A percentile compares a stretch with the other conserved stretches of the same genome.
These are phyloP conservation scores for Phodopus roborovskii DNA, from an alignment of 2,113 vertebrate species.

Conservation along the genomic window DNA sequence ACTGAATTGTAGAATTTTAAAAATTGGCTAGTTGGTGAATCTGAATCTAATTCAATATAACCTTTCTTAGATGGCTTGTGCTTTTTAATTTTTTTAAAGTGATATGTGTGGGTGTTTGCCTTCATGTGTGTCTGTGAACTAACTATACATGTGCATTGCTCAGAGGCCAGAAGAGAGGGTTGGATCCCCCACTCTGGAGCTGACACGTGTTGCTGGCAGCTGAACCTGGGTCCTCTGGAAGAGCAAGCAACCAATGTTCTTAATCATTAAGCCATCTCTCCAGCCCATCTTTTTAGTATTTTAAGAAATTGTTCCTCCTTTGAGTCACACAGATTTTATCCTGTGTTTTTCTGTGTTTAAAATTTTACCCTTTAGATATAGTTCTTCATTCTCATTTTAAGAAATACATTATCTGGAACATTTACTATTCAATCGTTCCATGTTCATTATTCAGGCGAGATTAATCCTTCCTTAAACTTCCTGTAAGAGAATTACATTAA, in stretches of 20 bases:
- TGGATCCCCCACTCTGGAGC: neutral
- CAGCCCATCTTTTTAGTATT: neutral
- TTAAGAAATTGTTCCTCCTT: conserved; percentile 9
- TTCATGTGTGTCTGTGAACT: neutral
- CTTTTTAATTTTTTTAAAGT: neutral
- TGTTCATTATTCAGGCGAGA: conserved; percentile 49
- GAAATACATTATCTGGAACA: neutral
- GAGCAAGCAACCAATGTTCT: neutral
- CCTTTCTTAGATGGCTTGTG: neutral
- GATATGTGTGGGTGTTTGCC: neutral
- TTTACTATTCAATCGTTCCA: conserved; percentile 2
- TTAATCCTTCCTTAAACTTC: conserved; percentile 71
- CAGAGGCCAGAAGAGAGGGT: neutral
- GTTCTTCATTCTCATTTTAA: conserved; percentile 1
- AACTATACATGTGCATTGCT: neutral
- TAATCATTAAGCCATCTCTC: neutral
- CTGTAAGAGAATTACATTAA: conserved; percentile 39
- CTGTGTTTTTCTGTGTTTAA: neutral
- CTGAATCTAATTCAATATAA: neutral
- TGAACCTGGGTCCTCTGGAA: neutral
- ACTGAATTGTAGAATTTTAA: neutral
- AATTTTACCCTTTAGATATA: neutral
- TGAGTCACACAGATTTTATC: neutral
- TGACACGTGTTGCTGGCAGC: neutral
- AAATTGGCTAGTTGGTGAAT: neutral